Base-by-base conservation (phyloP, 1,140 invertebrate species). In the Psix sp. region DNA sequence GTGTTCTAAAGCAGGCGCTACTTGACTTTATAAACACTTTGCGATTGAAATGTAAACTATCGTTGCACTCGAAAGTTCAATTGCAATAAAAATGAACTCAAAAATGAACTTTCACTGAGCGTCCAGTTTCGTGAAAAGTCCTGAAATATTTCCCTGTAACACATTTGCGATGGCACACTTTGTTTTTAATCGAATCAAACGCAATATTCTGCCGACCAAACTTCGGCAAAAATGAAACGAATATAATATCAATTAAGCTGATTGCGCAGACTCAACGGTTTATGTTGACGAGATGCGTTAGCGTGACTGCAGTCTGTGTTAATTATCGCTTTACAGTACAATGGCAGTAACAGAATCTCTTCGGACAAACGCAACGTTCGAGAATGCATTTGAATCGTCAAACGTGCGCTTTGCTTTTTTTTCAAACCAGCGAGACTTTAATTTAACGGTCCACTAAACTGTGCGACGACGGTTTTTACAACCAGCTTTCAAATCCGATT, bases 401-500 rank as follows among this genome's bases (percentile, higher is more conserved):
- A 18, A 46, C 18, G 54, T 51, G 40, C 9, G 15, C 38, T 21
- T 46, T 31, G 39, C 26, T 38, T 67, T 40, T 24, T 29, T 57
- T 15, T 54, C 66, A 54, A 56, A 39, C 38, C 49, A 15, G 43
- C 24, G 51, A 24, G 54, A 65, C 70, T 73, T 66, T 66, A 73
- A 73, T 73, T 73, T 73, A 66, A 60, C 56, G 70, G 13, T 73
- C 48, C 33, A 48, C 39, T 56, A 60, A 66, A 17, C 18, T 35
- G 16, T 51, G 20, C 7, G 36, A 72, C 51, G 59, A 57, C 38
- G n/a, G 45, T 72, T 63, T 72, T 52, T 59, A 57, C 67, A 39
- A 51, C 51, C 11, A 21, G 33, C 68, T 66, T 73, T 60, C 60
- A 40, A 66, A 60, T 73, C 40, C 18, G 29, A 39, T 40, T 66